Evolutionary conservation across 2,888 invertebrate genomes (phyloP).

Genomic region (Scaptomyza reducta): DNA sequence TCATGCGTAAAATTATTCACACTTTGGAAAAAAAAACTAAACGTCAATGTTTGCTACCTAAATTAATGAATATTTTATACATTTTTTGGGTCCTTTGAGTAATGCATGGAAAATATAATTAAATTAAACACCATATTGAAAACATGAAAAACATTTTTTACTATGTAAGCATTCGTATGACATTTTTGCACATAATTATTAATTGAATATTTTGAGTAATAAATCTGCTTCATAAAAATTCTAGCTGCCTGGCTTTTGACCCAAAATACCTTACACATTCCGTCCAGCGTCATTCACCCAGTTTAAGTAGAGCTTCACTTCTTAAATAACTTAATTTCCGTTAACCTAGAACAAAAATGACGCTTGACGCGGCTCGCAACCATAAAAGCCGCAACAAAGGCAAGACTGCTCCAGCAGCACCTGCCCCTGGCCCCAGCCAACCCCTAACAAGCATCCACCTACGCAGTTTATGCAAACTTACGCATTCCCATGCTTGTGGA

Average conservation of each 20-base stretch:
- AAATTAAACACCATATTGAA: too few relatives aligned
- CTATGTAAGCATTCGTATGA: background rate
- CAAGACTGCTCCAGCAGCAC: conserved; percentile 17
- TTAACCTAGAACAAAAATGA: conserved; percentile 43
- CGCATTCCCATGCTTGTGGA: conserved; percentile 59
- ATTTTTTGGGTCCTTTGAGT: background rate
- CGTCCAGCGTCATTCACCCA: background rate
- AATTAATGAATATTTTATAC: too few relatives aligned
- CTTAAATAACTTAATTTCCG: conserved; percentile 49
- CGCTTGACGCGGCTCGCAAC: conserved; percentile 51
- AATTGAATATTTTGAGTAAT: background rate
- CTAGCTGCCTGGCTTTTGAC: conserved; percentile 3
- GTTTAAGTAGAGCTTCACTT: background rate
- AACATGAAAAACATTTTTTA: background rate
- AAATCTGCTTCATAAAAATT: conserved; percentile 4
- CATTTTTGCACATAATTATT: too few relatives aligned
- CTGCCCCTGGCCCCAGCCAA: background rate
- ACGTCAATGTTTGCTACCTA: too few relatives aligned
- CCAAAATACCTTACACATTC: background rate
- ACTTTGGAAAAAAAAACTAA: too few relatives aligned
- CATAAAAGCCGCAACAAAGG: conserved; percentile 65
- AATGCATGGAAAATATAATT: too few relatives aligned
- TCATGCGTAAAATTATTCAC: background rate
- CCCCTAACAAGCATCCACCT: conserved; percentile 37
- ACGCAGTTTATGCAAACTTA: conserved; percentile 74